phyloP scores from a whole-genome alignment of 2,113 vertebrate species.

The Halichoeres trimaculatus region DNA sequence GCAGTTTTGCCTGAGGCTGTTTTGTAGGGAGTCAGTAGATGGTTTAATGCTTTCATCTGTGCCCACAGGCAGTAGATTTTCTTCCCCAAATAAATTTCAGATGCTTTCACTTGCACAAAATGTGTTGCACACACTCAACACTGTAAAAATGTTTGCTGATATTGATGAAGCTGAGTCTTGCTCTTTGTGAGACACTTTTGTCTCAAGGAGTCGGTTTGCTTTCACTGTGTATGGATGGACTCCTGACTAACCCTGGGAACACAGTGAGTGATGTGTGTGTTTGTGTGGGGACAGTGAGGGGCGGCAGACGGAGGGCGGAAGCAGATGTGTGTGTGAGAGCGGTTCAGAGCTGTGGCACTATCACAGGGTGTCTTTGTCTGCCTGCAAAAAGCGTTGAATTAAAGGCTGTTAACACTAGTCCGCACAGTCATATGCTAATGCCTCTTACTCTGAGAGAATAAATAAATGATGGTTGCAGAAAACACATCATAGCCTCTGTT shows the following conservation, averaged over 20 bases:
- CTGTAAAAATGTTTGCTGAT: neutral
- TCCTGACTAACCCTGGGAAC: constrained; percentile 71
- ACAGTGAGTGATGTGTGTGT: constrained; percentile 79
- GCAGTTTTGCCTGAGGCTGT: constrained; percentile 17
- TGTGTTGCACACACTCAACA: neutral
- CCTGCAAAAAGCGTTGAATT: constrained; percentile 74
- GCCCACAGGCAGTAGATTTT: constrained; percentile 8
- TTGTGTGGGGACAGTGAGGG: constrained; percentile 65
- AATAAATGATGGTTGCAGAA: constrained; percentile 79
- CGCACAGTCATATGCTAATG: constrained; percentile 81
- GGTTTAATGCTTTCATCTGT: constrained; percentile 25
- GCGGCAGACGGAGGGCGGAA: constrained; percentile 72
- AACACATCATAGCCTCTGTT: constrained; percentile 72
- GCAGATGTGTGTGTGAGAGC: constrained; percentile 80
- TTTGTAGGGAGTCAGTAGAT: neutral
- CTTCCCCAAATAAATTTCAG: constrained; percentile 3
- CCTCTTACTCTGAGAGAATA: constrained; percentile 70
- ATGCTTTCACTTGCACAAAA: constrained; percentile 9
- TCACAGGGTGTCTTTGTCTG: constrained; percentile 80
- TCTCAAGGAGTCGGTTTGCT: constrained; percentile 47
- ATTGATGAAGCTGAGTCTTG: constrained; percentile 39
- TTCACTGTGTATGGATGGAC: constrained; percentile 71
- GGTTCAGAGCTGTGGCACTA: constrained; percentile 72
- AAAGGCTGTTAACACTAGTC: constrained; percentile 78
- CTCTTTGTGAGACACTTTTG: constrained; percentile 42